Percentiles rank a stretch among this genome's conserved stretches.
phyloP scores from a whole-genome alignment of 1,140 invertebrate species.

The Epicauta chinensis region DNA sequence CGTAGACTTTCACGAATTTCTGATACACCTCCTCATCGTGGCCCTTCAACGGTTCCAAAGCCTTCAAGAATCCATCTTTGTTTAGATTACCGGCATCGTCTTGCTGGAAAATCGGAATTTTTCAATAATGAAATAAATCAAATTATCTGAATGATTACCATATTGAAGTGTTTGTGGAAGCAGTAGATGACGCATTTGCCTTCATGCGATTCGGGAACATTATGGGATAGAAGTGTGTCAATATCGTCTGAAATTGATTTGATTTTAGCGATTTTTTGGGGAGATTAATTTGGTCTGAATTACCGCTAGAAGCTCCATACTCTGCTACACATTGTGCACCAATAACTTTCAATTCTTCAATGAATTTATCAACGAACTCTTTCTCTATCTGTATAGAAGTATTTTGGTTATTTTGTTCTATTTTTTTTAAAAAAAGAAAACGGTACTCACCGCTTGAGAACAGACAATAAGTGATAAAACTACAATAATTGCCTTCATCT shows the following conservation, averaged over 20 bases:
- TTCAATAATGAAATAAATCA: background rate
- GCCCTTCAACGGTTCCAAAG: slow-evolving; percentile 10
- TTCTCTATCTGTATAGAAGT: slow-evolving; percentile 14
- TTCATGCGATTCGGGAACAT: slow-evolving; percentile 3
- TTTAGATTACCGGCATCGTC: slow-evolving; percentile 8
- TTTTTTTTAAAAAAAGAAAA: background rate
- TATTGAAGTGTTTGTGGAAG: slow-evolving; percentile 9
- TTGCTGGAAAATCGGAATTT: slow-evolving; percentile 10
- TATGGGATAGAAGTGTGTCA: background rate
- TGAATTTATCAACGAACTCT: slow-evolving; percentile 20
- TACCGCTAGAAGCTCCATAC: slow-evolving; percentile 9
- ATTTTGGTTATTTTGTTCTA: background rate
- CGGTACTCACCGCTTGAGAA: background rate
- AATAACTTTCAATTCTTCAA: slow-evolving; percentile 12
- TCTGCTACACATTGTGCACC: slow-evolving; percentile 13
- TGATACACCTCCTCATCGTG: slow-evolving; percentile 9
- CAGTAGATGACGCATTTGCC: slow-evolving; percentile 15
- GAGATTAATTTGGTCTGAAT: background rate
- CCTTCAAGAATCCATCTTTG: background rate
- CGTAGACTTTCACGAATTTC: slow-evolving; percentile 9
- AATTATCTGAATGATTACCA: slow-evolving; percentile 1
- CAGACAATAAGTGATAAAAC: background rate
- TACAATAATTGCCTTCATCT: background rate
- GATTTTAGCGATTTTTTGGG: background rate
- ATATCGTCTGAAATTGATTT: slow-evolving; percentile 10